A percentile compares a stretch with the other conserved stretches of the same genome.
Conservation (phyloP, 2,888 invertebrate genomes). For the Cephus sareptanus region DNA sequence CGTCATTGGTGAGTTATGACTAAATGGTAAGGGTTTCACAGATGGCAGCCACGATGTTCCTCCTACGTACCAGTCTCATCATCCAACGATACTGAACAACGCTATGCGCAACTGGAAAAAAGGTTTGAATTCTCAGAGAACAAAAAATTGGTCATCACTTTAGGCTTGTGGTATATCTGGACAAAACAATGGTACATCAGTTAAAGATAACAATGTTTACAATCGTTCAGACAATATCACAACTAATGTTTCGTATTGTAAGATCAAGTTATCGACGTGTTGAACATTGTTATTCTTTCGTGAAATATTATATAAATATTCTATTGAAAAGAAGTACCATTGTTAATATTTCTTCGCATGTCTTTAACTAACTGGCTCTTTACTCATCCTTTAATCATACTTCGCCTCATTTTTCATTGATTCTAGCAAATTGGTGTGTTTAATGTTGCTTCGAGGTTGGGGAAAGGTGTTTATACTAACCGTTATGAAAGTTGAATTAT, state of each 20-base stretch:
- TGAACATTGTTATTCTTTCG: neutral
- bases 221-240: neutral
- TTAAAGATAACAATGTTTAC: neutral
- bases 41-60: conserved; percentile 63
- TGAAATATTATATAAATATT: neutral
- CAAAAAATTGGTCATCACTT: conserved; percentile 20
- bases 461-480: conserved; percentile 31
- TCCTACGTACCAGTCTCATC: conserved; percentile 61
- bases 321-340: conserved; percentile 21
- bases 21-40: conserved; percentile 62
- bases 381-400: conserved; percentile 15
- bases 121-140: conserved; percentile 55
- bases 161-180: conserved; percentile 31
- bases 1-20: conserved; percentile 46
- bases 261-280: neutral
- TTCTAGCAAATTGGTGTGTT: conserved; percentile 24
- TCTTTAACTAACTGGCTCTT: conserved; percentile 18
- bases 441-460: conserved; percentile 39
- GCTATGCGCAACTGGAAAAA: conserved; percentile 63
- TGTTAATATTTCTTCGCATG: conserved; percentile 32
- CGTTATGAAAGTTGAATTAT: conserved; percentile 24
- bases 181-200: conserved; percentile 29
- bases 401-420: conserved; percentile 31
- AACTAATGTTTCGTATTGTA: neutral
- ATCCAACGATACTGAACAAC: conserved; percentile 61